Evolutionary conservation across 1,140 invertebrate genomes (phyloP).

Genomic region (Euglossa dilemma): DNA sequence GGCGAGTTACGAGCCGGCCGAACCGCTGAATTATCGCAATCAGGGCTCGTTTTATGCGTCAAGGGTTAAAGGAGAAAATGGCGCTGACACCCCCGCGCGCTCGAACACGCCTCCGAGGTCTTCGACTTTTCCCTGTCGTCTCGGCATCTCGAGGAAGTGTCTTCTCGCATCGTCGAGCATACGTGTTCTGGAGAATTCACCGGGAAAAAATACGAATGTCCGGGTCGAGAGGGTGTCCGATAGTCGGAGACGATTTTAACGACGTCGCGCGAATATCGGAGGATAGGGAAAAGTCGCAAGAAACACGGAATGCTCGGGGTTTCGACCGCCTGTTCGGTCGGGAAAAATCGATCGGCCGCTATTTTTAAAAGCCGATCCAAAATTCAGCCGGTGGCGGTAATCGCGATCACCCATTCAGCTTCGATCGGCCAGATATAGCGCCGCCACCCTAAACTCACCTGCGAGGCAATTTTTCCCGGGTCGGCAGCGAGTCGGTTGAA

Average conservation of each 20-base stretch:
- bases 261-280: not conserved
- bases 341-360: not conserved
- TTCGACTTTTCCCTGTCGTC: conserved; percentile 24
- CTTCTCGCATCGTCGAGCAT: not conserved
- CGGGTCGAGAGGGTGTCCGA: not conserved
- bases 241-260: conserved; percentile 25
- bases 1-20: not conserved
- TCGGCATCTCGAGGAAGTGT: conserved; percentile 7
- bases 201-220: conserved; percentile 38
- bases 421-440: not conserved
- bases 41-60: not conserved
- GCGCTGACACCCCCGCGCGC: not conserved
- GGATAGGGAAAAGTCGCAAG: not conserved
- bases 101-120: not conserved
- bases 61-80: conserved; percentile 9
- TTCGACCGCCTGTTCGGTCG: not conserved
- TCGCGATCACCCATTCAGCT: not conserved
- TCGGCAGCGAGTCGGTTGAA: conserved; percentile 2
- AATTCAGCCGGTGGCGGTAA: not conserved
- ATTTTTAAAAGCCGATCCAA: not conserved
- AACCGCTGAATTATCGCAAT: not conserved
- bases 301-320: too few species aligned
- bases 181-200: not conserved
- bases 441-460: not conserved
- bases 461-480: not conserved